Evolutionary conservation across 2,797 vertebrate species (phyloP).

Genomic region (Telmatherina bonti): DNA sequence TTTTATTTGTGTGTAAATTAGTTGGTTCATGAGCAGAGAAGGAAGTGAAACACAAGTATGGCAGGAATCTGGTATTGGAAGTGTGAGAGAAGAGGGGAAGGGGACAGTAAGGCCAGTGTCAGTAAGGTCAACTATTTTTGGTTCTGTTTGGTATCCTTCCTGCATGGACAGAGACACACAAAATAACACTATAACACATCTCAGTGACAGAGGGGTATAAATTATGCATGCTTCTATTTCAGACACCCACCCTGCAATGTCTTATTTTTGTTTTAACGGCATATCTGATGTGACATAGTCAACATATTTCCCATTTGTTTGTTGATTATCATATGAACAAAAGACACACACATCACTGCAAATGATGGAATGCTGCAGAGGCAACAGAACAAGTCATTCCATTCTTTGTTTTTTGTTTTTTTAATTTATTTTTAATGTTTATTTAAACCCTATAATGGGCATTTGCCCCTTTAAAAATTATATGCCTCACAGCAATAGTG

Average conservation of each 20-base stretch:
- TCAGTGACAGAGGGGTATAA: conserved; percentile 1
- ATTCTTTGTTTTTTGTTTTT: neutral
- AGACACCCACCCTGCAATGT: neutral
- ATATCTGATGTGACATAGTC: conserved; percentile 27
- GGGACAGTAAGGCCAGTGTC: conserved; percentile 53
- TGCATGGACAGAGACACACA: conserved; percentile 30
- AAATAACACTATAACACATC: neutral
- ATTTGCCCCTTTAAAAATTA: too few species aligned
- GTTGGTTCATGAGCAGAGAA: conserved; percentile 24
- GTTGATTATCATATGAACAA: conserved; percentile 42
- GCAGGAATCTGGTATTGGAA: conserved; percentile 46
- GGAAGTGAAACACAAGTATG: conserved; percentile 51
- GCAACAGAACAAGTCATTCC: conserved; percentile 1
- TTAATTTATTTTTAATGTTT: neutral
- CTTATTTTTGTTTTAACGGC: neutral
- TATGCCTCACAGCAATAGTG: too few species aligned
- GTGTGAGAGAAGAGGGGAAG: conserved; percentile 50
- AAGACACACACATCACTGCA: conserved; percentile 12
- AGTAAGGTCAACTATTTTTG: conserved; percentile 68
- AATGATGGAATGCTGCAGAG: neutral
- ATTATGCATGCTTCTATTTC: neutral
- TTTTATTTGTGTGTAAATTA: conserved; percentile 17
- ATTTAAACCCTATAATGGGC: too few species aligned
- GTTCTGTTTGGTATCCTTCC: conserved; percentile 48
- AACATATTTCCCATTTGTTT: conserved; percentile 21